Conservation (phyloP, 1,140 invertebrate species). For the Thereuonema tuberculata region DNA sequence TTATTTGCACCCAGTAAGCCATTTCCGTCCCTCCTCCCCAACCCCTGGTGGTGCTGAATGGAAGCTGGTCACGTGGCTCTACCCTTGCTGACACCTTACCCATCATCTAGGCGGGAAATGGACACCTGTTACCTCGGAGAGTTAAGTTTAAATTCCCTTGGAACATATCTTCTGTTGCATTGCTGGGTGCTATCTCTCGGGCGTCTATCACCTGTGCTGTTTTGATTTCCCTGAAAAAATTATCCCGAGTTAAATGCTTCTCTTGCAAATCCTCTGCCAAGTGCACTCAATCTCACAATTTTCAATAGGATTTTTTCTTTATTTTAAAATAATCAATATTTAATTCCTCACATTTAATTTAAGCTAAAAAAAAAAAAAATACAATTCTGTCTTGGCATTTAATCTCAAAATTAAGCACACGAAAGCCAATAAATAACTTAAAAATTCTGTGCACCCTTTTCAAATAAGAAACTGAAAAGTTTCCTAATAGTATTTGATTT, state of each 20-base stretch:
- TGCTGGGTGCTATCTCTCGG: slow-evolving; percentile 60
- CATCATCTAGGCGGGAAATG: too few species aligned
- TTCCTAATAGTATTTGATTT: background rate
- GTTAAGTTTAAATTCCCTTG: slow-evolving; percentile 37
- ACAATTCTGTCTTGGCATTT: background rate
- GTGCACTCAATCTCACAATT: background rate
- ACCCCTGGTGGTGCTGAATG: too few species aligned
- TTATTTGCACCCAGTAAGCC: too few species aligned
- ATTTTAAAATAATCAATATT: background rate
- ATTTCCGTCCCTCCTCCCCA: too few species aligned
- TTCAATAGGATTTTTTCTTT: background rate
- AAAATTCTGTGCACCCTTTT: background rate
- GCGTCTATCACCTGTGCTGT: slow-evolving; percentile 46
- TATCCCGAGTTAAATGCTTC: background rate
- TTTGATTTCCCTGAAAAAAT: slow-evolving; percentile 5
- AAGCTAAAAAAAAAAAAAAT: background rate
- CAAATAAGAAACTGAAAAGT: background rate
- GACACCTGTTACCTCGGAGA: slow-evolving; percentile 14
- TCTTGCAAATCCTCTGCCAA: background rate
- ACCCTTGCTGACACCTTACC: too few species aligned
- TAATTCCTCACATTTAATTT: background rate
- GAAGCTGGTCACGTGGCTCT: too few species aligned
- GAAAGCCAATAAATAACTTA: too few species aligned
- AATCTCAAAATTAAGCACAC: background rate
- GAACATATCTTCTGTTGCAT: slow-evolving; percentile 46